Evolutionary conservation across 2,888 invertebrate species (phyloP).

Genomic region (Drosophila incognita): DNA sequence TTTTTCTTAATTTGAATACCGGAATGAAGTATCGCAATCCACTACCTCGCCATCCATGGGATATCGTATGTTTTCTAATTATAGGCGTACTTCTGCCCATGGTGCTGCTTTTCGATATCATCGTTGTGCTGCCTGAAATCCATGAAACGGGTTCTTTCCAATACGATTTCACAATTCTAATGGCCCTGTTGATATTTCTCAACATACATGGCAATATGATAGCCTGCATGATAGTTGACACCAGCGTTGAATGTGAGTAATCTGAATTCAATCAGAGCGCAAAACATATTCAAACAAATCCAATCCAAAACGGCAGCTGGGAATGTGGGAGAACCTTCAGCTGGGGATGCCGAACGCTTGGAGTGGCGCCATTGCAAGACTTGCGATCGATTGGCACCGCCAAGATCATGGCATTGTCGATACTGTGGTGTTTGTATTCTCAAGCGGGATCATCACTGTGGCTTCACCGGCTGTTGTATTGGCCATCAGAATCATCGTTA

Average conservation of each 20-base stretch:
- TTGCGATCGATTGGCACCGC: conserved; percentile 91
- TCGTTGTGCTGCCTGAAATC: conserved; percentile 90
- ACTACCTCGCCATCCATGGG: not conserved
- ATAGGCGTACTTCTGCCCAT: conserved; percentile 73
- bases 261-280: not conserved
- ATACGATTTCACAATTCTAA: conserved; percentile 87
- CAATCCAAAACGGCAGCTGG: conserved; percentile 1
- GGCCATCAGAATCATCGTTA: conserved; percentile 94
- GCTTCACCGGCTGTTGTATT: conserved; percentile 94
- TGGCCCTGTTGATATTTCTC: conserved; percentile 89
- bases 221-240: conserved; percentile 90
- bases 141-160: conserved; percentile 86
- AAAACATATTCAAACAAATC: not conserved
- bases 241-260: conserved; percentile 88
- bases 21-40: conserved; percentile 51
- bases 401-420: conserved; percentile 95
- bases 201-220: conserved; percentile 92
- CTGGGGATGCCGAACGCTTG: not conserved
- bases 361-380: conserved; percentile 79
- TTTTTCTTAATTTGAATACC: not conserved
- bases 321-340: not conserved
- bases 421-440: conserved; percentile 92
- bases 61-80: conserved; percentile 62
- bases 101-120: conserved; percentile 85
- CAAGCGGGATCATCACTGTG: conserved; percentile 95